Evolutionary conservation across 2,797 vertebrate genomes (phyloP).

Genomic region (Philypnodon macrostomus): DNA sequence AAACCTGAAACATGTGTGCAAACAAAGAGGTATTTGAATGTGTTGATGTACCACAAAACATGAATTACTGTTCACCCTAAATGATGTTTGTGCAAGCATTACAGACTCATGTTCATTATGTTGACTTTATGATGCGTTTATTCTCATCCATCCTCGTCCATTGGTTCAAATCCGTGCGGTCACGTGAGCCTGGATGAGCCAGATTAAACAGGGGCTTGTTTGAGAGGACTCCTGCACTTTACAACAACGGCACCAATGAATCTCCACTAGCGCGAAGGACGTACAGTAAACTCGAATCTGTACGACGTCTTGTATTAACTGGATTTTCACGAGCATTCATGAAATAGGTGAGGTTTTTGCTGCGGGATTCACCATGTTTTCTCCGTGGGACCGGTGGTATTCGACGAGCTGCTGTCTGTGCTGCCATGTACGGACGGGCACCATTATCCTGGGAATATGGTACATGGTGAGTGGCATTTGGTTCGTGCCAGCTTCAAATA

Average conservation of each 20-base stretch:
- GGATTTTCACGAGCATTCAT: slow-evolving; percentile 46
- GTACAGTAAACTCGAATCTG: no score
- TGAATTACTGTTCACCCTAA: not conserved
- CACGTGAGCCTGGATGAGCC: slow-evolving; percentile 74
- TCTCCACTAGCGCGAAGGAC: slow-evolving; percentile 14
- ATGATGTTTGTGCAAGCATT: not conserved
- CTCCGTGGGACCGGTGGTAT: slow-evolving; percentile 94
- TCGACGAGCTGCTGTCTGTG: slow-evolving; percentile 98
- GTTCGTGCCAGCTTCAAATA: not conserved
- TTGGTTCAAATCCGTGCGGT: slow-evolving; percentile 42
- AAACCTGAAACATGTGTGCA: no score
- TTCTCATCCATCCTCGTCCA: slow-evolving; percentile 14
- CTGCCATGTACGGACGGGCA: slow-evolving; percentile 97
- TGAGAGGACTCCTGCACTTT: slow-evolving; percentile 14
- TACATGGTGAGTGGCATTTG: slow-evolving; percentile 84
- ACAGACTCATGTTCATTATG: no score
- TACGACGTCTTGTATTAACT: not conserved
- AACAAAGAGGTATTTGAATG: no score
- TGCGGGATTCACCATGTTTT: slow-evolving; percentile 73
- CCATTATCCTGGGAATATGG: slow-evolving; percentile 95
- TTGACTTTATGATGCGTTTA: slow-evolving; percentile 1
- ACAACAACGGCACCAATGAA: slow-evolving; percentile 45
- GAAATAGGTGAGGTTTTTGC: slow-evolving; percentile 43
- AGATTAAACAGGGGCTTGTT: slow-evolving; percentile 54
- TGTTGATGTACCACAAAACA: no score